Evolutionary conservation across 2,888 invertebrate species (phyloP).

Genomic region (Agonopterix arenella): DNA sequence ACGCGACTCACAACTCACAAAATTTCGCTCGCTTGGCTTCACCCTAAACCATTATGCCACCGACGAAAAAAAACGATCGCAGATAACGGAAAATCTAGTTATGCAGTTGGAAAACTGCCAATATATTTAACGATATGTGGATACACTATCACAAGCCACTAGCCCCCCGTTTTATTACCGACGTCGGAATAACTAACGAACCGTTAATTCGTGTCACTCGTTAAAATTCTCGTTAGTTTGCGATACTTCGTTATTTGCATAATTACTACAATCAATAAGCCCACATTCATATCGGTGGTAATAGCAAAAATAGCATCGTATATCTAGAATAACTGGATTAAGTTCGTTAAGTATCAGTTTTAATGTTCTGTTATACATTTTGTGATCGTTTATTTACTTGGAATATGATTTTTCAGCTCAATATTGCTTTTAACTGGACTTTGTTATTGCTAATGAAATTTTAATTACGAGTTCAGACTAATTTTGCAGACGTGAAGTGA

Average conservation of each 20-base stretch:
- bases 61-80: neutral
- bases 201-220: slow-evolving; percentile 56
- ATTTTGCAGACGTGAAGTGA: too few species aligned
- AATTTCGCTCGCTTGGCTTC: too few species aligned
- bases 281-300: slow-evolving; percentile 44
- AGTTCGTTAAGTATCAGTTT: neutral
- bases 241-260: slow-evolving; percentile 54
- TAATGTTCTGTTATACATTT: neutral
- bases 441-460: too few species aligned
- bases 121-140: neutral
- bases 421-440: too few species aligned
- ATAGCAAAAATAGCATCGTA: slow-evolving; percentile 21
- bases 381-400: too few species aligned
- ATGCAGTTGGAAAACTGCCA: neutral
- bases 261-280: slow-evolving; percentile 61
- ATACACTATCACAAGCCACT: neutral
- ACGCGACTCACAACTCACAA: too few species aligned
- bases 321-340: slow-evolving; percentile 2
- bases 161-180: slow-evolving; percentile 15
- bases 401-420: too few species aligned
- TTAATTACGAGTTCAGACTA: too few species aligned
- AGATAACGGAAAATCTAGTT: neutral
- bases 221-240: slow-evolving; percentile 32
- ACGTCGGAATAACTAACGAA: slow-evolving; percentile 17
- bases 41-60: neutral